These are phyloP conservation scores for Periparus ater DNA, from an alignment of 2,797 vertebrate species.

Conservation along the genomic window DNA sequence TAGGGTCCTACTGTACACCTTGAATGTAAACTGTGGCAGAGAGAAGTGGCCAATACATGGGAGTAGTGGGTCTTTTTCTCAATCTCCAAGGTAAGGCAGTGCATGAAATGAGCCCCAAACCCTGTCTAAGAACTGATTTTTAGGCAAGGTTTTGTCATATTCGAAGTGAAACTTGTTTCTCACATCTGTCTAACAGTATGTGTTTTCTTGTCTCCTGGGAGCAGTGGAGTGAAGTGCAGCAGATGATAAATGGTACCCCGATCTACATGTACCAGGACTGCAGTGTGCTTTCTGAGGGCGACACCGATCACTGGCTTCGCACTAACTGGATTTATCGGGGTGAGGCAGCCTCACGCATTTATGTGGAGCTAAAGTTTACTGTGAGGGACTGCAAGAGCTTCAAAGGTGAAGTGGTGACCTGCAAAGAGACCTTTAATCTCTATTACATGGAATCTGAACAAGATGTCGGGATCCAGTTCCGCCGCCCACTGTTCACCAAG, in stretches of 20 bases:
- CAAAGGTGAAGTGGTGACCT: conserved; percentile 70
- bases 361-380: conserved; percentile 77
- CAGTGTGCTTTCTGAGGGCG: conserved; percentile 61
- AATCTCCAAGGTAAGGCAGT: not conserved
- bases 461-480: conserved; percentile 80
- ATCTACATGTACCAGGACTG: conserved; percentile 82
- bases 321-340: conserved; percentile 81
- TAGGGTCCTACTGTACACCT: not conserved
- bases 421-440: conserved; percentile 82
- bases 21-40: not conserved
- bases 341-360: conserved; percentile 65
- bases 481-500: conserved; percentile 75
- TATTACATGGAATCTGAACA: conserved; percentile 81
- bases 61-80: not conserved
- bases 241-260: conserved; percentile 75
- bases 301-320: conserved; percentile 80
- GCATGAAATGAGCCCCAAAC: not conserved
- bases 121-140: not conserved
- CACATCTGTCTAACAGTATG: not conserved
- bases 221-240: conserved; percentile 78
- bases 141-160: not conserved
- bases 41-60: not conserved
- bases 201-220: not conserved
- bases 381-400: conserved; percentile 81
- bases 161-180: not conserved